Base-by-base conservation (phyloP, 2,797 vertebrate species). In the Chelonia mydas region DNA sequence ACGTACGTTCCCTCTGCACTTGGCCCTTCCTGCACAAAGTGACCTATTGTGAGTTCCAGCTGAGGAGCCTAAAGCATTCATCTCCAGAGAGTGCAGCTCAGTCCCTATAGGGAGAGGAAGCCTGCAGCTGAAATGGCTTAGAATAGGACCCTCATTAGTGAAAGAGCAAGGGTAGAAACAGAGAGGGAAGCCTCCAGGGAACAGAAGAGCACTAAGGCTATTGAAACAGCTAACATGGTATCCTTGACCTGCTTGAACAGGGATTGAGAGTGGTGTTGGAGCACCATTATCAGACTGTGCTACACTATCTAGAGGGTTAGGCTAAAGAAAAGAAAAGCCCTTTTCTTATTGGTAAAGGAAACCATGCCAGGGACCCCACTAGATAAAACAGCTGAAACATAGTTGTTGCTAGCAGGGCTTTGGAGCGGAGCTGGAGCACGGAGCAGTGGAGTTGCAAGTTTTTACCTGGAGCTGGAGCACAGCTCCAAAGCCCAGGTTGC, bases 51-150 rank as follows among this genome's bases (percentile, higher is more conserved):
- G 37, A 13, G 0, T 81, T 89, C 51, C 92, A 65, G 57, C 45
- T 96, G 95, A 97, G 41, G 91, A 97, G 92, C 92, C 96, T 89
- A 92, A 94, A 87, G 82, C 76, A 90, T 93, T 96, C 87, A 65
- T 55, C 86, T 94, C 21, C 84, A 85, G 79, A 0, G 0, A 0
- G 0, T 53, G 61, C 90, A 50, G 72, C 47, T 72, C 55, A n/a
- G 23, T 79, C 93, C 28, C 74, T 74, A 50, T 0, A 0, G 87
- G 2, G 81, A 90, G 68, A 89, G 7, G 37, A 57, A 65, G 33
- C 25, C 88, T 61, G 54, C 86, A 89, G 74, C 33, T 0, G 0
- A 50, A 76, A 33, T 68, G 54, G 21, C 65, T n/a, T 33, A 54
- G 79, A 54, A 81, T 37, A 25, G 51, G n/a, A n/a, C n/a, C 11